Evolutionary conservation across 1,140 invertebrate species (phyloP).

Genomic region (Pomacea maculata): DNA sequence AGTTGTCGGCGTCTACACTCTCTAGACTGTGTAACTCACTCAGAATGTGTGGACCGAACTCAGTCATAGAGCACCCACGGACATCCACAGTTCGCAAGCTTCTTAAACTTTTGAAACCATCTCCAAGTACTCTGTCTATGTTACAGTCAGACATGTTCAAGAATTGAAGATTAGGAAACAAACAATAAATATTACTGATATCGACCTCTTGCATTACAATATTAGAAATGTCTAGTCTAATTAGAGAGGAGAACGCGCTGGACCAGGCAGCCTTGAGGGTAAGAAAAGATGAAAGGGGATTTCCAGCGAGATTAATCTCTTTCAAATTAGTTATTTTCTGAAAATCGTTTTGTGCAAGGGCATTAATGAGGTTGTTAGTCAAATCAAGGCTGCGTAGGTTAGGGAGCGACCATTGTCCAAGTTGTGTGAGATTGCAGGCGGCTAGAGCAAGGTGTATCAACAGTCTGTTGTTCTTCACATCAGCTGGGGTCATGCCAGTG

Average conservation of each 20-base stretch:
- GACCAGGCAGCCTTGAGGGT: too few species aligned
- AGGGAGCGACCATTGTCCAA: not conserved
- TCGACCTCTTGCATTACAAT: not conserved
- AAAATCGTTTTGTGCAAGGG: too few species aligned
- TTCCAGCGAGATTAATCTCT: too few species aligned
- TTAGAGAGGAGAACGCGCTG: not conserved
- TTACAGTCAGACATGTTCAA: not conserved
- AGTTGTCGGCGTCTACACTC: not conserved
- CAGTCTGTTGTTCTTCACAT: not conserved
- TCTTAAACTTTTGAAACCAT: not conserved
- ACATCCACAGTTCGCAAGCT: not conserved
- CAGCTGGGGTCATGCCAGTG: not conserved
- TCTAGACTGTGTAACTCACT: not conserved
- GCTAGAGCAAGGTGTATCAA: constrained; percentile 18
- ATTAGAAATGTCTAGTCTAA: not conserved
- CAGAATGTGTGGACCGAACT: not conserved
- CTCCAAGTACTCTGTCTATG: not conserved
- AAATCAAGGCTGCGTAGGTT: constrained; percentile 15
- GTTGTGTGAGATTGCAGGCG: not conserved
- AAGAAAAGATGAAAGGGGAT: not conserved
- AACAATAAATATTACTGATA: not conserved
- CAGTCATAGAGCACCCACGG: not conserved
- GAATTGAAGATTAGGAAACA: not conserved
- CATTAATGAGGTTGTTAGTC: not conserved
- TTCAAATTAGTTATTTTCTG: too few species aligned